Evolutionary conservation across 2,113 vertebrate genomes (phyloP), one percentile per base, ranked within the genome.

Genomic region (Pelobates fuscus): DNA sequence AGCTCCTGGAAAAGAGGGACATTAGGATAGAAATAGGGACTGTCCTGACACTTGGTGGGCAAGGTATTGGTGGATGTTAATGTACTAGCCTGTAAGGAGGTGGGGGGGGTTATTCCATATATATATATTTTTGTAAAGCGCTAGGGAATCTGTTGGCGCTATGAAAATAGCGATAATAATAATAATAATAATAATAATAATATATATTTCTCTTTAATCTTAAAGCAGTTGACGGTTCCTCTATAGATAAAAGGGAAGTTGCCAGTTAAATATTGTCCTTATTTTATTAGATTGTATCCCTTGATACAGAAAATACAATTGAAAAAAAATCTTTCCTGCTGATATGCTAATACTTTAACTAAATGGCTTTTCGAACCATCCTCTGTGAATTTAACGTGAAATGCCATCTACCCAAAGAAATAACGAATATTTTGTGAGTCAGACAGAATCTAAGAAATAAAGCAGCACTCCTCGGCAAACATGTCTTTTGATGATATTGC

Each of bases 321-420:
- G 72, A 82, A 65, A 18, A 71, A n/a, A 37, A 5, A 37, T 8
- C 68, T 21, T 64, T 41, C 75, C 68, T 55, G 64, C 67, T 78
- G 71, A 77, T 71, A 75, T n/a, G 75, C 25, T 78, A 82, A 14
- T 80, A 78, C 57, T 77, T 69, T 74, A 78, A 82, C 79, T 15
- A 67, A 77, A 17, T 65, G 23, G 25, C 46, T 0, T 77, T 74
- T 77, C 75, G 8, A 70, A 32, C 12, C 14, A 29, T 57, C 23
- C 2, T 1, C 46, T 17, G 0, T 70, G 18, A 10, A 52, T 10
- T 21, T 20, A 1, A 1, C 18, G 67, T 18, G 76, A 59, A 67
- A 55, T 54, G 60, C 49, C 26, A 2, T 37, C 0, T 24, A 8
- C 15, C 27, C 30, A 71, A 52, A 46, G 5, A 55, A 20, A 0